Base-by-base conservation (phyloP, 2,113 vertebrate genomes). In the Heliornis fulica region DNA sequence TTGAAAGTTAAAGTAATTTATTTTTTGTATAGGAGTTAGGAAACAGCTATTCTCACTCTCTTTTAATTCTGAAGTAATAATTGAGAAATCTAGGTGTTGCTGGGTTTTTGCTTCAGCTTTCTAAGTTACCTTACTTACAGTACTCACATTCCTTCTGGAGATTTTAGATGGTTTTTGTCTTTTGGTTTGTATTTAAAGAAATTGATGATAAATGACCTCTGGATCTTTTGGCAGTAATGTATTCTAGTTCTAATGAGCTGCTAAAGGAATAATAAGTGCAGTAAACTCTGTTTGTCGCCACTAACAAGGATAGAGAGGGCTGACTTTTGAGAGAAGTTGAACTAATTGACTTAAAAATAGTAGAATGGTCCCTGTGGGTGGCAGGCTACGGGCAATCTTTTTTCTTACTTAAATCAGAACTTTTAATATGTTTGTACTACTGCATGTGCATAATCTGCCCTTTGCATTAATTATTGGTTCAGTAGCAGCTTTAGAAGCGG, bases 311-410 rank as follows among this genome's bases (percentile, higher is more conserved):
- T 83, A 60, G 43, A 90, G 76, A 95, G 65, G 41, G 60, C 77
- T 83, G 48, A 79, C 72, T 96, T 95, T 76, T 56, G 57, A 91
- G 72, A 90, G 86, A 83, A 95, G 66, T 72, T 94, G 32, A 94
- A 89, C 51, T 97, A 97, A 97, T 96, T 96, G 93, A 88, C 71
- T 96, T 94, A 89, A 98, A 97, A 97, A 93, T 83, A 95, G 72
- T 96, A 80, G 78, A 95, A 90, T 29, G 87, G 71, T 83, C 96
- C 76, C 72, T 96, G 85, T 88, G 86, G 65, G 64, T 95, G 60
- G 48, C 68, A 93, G 31, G 61, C 94, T 95, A 21, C 87, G 93
- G 78, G 96, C 89, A 76, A 60, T 87, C 23, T 41, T 88, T 84
- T 86, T 96, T 92, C 75, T 93, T 82, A 46, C 61, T 94, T 77